Base-by-base conservation (phyloP, 2,113 vertebrate genomes). In the Dinomys branickii region DNA sequence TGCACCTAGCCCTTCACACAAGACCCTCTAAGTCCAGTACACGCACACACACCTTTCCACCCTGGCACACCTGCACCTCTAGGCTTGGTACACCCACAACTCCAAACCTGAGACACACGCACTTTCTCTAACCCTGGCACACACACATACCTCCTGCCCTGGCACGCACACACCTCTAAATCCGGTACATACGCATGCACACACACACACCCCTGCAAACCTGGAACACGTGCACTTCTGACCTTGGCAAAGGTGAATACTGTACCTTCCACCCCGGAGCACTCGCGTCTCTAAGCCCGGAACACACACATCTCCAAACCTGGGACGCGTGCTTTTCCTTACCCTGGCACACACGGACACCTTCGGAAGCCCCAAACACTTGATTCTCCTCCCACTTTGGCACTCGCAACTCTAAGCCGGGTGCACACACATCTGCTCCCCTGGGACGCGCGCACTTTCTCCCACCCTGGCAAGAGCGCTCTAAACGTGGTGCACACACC, bases 351-450 rank as follows among this genome's bases (percentile, higher is more conserved):
- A n/a, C n/a, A n/a, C n/a, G n/a, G n/a, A n/a, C n/a, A n/a, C n/a
- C n/a, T n/a, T n/a, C n/a, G n/a, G n/a, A n/a, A n/a, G n/a, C n/a
- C n/a, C n/a, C n/a, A n/a, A n/a, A n/a, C n/a, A n/a, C n/a, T n/a
- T n/a, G n/a, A n/a, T n/a, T n/a, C n/a, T n/a, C n/a, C n/a, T n/a
- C n/a, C n/a, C n/a, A n/a, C n/a, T n/a, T n/a, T n/a, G 38, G 71
- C 22, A 7, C 33, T n/a, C 75, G 4, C 44, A 33, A 10, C 8
- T 19, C 0, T 9, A 6, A 2, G 4, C 1, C 1, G 3, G 4
- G 30, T 6, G 28, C 24, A 50, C 12, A 12, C 28, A 19, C 24
- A 22, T 13, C 7, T 20, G 0, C 14, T 20, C 5, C 59, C 59
- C 59, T 50, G 8, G 24, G 59, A 61, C 20, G 59, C 24, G 59